These are phyloP conservation scores for Petromus typicus DNA, from an alignment of 2,113 vertebrate genomes.

Conservation along the genomic window DNA sequence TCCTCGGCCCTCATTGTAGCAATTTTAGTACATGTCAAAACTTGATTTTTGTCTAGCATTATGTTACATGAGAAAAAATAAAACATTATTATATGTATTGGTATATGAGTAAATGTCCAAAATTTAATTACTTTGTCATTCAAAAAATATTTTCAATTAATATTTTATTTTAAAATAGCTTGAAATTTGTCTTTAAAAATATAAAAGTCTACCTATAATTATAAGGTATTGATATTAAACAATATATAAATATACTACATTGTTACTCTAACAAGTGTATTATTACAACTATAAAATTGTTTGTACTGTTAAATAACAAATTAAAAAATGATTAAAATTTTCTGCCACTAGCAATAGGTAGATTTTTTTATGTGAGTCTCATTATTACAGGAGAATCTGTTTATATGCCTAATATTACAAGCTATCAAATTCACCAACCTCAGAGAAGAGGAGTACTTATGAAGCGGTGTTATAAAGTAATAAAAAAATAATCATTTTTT, in stretches of 20 bases:
- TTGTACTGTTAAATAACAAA: neutral
- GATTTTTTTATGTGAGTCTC: neutral
- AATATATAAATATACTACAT: neutral
- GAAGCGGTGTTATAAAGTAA: neutral
- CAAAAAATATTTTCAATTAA: neutral
- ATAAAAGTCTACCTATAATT: neutral
- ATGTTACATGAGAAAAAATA: neutral
- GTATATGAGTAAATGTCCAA: neutral
- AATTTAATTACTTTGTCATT: neutral
- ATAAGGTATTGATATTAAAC: neutral
- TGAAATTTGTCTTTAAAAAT: neutral
- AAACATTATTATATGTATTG: neutral
- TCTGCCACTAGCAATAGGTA: neutral
- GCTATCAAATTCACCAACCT: neutral
- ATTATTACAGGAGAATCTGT: neutral
- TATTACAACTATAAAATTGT: neutral
- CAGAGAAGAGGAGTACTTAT: neutral
- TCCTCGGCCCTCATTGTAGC: too few relatives aligned
- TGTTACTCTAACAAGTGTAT: neutral
- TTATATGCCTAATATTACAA: neutral
- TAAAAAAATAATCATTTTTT: neutral
- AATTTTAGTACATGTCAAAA: neutral
- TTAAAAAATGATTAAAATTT: neutral
- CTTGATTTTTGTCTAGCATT: neutral
- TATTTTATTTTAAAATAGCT: neutral